A percentile compares a stretch with the other conserved stretches of the same genome.
Conservation (phyloP, 2,113 vertebrate species). For the Chamaetylas fuelleborni region DNA sequence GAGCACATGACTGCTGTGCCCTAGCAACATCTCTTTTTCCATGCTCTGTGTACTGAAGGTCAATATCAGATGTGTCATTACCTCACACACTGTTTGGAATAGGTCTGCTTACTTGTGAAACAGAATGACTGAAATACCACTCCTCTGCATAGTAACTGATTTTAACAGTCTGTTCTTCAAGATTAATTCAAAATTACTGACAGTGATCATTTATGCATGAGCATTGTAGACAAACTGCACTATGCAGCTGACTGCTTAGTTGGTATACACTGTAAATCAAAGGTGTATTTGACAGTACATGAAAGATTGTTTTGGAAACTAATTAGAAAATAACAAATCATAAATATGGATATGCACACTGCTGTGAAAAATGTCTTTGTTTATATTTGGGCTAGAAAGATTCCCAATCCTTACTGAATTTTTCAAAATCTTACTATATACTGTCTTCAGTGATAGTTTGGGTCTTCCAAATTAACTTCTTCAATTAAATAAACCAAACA, state of each 20-base stretch:
- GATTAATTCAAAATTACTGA: constrained; percentile 21
- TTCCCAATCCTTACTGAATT: not conserved
- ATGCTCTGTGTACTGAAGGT: not conserved
- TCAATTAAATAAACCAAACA: not conserved
- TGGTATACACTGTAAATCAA: constrained; percentile 25
- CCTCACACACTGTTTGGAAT: not conserved
- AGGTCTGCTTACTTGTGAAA: not conserved
- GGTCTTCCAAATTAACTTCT: not conserved
- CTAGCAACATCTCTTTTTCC: not conserved
- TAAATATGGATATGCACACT: constrained; percentile 6
- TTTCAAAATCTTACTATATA: not conserved
- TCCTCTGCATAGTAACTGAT: not conserved
- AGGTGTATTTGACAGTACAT: constrained; percentile 15
- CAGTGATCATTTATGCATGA: constrained; percentile 20
- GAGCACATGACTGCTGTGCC: not conserved
- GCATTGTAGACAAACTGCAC: not conserved
- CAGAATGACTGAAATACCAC: not conserved
- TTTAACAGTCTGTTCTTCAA: not conserved
- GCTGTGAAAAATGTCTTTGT: not conserved
- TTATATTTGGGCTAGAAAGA: not conserved
- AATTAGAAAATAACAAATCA: constrained; percentile 27
- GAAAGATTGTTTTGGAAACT: constrained; percentile 37
- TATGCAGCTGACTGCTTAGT: not conserved
- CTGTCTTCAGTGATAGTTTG: not conserved
- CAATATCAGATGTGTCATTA: not conserved